A percentile compares a stretch with the other conserved stretches of the same genome.
These are phyloP conservation scores for Hanleya hanleyi DNA, from an alignment of 2,888 invertebrate genomes.

Conservation along the genomic window DNA sequence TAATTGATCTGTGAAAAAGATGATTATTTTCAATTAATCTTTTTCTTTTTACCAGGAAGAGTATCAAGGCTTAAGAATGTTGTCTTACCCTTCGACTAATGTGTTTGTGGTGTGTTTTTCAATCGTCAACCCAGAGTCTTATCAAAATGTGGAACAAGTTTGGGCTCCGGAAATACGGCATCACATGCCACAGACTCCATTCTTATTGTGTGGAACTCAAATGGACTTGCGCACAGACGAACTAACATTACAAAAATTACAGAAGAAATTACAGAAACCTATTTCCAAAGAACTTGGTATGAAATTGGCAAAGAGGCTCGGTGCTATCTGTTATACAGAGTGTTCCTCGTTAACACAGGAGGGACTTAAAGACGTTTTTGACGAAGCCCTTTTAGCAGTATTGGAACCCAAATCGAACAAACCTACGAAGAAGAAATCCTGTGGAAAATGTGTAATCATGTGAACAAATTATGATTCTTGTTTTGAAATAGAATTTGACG, in stretches of 20 bases:
- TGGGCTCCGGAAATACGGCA: slow-evolving; percentile 65
- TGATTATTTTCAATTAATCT: neutral
- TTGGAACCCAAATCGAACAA: slow-evolving; percentile 57
- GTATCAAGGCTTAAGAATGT: slow-evolving; percentile 63
- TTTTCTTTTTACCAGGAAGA: slow-evolving; percentile 57
- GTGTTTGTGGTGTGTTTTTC: slow-evolving; percentile 69
- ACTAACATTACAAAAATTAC: slow-evolving; percentile 51
- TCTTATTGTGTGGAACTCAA: slow-evolving; percentile 64
- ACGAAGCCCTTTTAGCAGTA: slow-evolving; percentile 63
- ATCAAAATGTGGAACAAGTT: slow-evolving; percentile 57
- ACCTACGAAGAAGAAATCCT: slow-evolving; percentile 36
- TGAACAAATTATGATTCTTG: too few species aligned
- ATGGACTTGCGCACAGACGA: slow-evolving; percentile 56
- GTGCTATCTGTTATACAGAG: slow-evolving; percentile 54
- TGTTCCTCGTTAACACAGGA: slow-evolving; percentile 57
- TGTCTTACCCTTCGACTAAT: slow-evolving; percentile 68
- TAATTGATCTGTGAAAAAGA: too few species aligned
- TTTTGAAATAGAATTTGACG: too few species aligned
- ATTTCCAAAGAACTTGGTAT: slow-evolving; percentile 49
- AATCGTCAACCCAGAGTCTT: slow-evolving; percentile 56
- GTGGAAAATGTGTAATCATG: slow-evolving; percentile 53
- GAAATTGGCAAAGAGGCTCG: slow-evolving; percentile 42
- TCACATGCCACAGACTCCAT: slow-evolving; percentile 57
- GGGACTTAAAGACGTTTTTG: slow-evolving; percentile 65
- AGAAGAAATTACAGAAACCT: slow-evolving; percentile 55